Evolutionary conservation across 92 coral and sea anemone genomes (phyloP).

Genomic region (Heliopora coerulea): DNA sequence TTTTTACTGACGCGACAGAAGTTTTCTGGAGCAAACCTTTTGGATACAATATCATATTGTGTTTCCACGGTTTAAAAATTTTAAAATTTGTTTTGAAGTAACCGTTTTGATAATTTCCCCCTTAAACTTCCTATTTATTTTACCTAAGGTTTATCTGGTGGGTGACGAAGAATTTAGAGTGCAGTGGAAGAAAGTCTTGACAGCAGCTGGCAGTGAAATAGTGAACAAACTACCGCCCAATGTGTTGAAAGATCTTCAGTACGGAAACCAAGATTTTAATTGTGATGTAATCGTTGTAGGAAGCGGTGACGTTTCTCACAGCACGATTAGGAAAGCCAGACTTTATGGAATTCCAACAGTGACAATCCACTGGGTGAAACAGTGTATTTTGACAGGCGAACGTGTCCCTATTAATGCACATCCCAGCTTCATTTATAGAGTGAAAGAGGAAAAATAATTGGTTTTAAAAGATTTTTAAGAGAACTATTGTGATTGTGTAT

Average conservation of each 20-base stretch:
- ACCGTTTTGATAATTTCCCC: too few relatives aligned
- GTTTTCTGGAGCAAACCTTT: too few relatives aligned
- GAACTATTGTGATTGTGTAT: too few relatives aligned
- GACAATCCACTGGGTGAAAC: conserved; percentile 85
- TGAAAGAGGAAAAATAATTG: too few relatives aligned
- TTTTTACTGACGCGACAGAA: too few relatives aligned
- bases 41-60: too few relatives aligned
- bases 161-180: conserved; percentile 63
- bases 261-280: conserved; percentile 21
- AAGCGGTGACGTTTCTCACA: conserved; percentile 57
- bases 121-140: not conserved
- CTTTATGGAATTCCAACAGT: conserved; percentile 77
- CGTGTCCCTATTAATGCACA: conserved; percentile 72
- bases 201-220: conserved; percentile 79
- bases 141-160: conserved; percentile 70
- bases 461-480: too few relatives aligned
- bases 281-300: conserved; percentile 77
- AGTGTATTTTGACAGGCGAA: conserved; percentile 78
- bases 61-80: too few relatives aligned
- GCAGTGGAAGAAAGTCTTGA: conserved; percentile 78
- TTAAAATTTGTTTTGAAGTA: too few relatives aligned
- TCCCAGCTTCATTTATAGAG: conserved; percentile 49
- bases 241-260: conserved; percentile 50
- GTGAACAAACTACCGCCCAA: conserved; percentile 74
- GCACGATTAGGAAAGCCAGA: conserved; percentile 60